Base-by-base conservation (phyloP, 2,888 invertebrate genomes). In the Drosophila borborema region DNA sequence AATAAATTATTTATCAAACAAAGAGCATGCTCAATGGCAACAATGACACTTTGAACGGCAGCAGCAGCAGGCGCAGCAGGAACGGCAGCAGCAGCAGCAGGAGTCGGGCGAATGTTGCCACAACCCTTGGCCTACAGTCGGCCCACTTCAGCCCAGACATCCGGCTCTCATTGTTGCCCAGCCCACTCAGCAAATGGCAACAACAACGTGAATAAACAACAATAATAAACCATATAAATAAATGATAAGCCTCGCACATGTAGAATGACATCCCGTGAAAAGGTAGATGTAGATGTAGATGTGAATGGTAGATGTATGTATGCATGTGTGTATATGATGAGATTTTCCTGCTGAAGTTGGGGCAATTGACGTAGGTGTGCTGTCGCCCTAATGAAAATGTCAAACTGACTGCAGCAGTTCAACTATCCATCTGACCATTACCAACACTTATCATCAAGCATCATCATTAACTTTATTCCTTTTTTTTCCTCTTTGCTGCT, bases 1-100 rank as follows among this genome's bases (percentile, higher is more conserved):
- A 72, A 88, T 86, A 82, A 86, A 86, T 86, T 82, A 89, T 85
- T 81, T 82, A 86, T 86, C 88, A 89, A 88, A 89, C 85, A 89
- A 87, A 89, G 69, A 82, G 85, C 77, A 81, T 72, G 71, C 82
- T 72, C 85, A 77, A 84, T 81, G 86, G 79, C 73, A 74, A 87
- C 82, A 86, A 87, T 87, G 86, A 89, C 90, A 89, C 86, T 89
- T 86, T 80, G 84, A 84, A 77, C 87, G 73, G 65, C 73, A 69
- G 58, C 84, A 73, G 68, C 73, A 67, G 59, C 3, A 36, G 36
- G 34, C 67, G 61, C 41, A 45, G 14, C 54, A 62, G 8, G 51
- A 62, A 54, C 45, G 41, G 10, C 58, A 62, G 63, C 54, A 43
- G 58, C 45, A 45, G 10, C 58, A 62, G 63, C 54, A 43, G 18